These are phyloP conservation scores for Choloepus hoffmanni DNA, from an alignment of 2,113 vertebrate genomes.

Conservation along the genomic window DNA sequence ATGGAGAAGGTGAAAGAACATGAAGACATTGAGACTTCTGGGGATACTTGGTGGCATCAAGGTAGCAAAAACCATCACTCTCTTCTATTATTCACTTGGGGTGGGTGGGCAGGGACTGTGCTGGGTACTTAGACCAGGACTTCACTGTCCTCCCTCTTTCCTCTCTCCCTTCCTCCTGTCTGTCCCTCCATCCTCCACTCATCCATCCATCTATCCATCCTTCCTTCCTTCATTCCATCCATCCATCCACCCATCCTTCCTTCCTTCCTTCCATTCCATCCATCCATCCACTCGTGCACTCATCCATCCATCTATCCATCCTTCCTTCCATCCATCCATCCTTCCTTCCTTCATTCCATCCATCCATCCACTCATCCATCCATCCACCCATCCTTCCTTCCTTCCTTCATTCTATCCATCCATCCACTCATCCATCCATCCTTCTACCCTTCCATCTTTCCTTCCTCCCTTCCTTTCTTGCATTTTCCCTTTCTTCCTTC, in stretches of 20 bases:
- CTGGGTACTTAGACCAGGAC: background rate
- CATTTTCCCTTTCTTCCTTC: background rate
- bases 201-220: no score
- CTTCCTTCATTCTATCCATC: no score
- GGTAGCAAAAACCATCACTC: background rate
- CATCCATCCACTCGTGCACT: no score
- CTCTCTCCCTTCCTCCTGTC: background rate
- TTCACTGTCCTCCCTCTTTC: no score
- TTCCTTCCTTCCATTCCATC: background rate
- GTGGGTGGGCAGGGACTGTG: no score
- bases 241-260: background rate
- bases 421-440: background rate
- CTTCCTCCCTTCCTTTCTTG: background rate
- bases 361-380: background rate
- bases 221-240: no score
- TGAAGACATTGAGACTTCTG: background rate
- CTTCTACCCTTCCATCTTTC: no score
- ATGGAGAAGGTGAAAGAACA: background rate
- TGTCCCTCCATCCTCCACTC: no score
- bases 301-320: no score
- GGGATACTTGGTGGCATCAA: background rate
- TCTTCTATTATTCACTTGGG: rapidly evolving
- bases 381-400: no score
- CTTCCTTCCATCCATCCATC: background rate
- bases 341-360: no score